phyloP scores from a whole-genome alignment of 1,140 invertebrate species.

The Camponotus pennsylvanicus region DNA sequence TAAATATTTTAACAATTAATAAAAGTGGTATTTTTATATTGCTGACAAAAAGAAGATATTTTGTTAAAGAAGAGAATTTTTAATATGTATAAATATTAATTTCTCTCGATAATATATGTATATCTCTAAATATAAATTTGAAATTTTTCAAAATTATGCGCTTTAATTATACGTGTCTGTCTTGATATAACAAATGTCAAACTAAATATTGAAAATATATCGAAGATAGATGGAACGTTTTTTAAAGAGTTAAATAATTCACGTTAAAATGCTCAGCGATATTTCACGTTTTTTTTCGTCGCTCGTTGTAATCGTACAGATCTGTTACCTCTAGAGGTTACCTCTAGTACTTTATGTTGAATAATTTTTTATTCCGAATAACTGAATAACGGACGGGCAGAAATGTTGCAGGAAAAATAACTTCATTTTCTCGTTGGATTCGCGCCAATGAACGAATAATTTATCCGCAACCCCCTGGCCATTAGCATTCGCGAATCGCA shows the following conservation, averaged over 20 bases:
- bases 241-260: conserved; percentile 34
- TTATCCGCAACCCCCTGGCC: background rate
- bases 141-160: background rate
- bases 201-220: background rate
- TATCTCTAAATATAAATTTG: background rate
- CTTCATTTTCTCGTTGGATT: conserved; percentile 33
- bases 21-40: background rate
- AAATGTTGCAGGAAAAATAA: background rate
- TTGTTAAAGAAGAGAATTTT: background rate
- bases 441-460: conserved; percentile 34
- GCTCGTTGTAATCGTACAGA: background rate
- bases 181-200: background rate
- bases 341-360: background rate
- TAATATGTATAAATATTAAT: conserved; percentile 8
- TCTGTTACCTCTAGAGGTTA: conserved; percentile 5
- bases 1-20: background rate
- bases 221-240: background rate
- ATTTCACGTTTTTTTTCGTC: conserved; percentile 6
- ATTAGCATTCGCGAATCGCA: background rate
- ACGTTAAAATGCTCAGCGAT: background rate
- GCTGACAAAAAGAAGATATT: background rate
- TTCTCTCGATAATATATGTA: background rate
- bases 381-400: background rate
- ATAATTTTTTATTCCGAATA: conserved; percentile 41
- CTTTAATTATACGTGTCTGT: background rate